These are phyloP conservation scores for Parnassius smintheus DNA, from an alignment of 2,888 invertebrate species.

Conservation along the genomic window DNA sequence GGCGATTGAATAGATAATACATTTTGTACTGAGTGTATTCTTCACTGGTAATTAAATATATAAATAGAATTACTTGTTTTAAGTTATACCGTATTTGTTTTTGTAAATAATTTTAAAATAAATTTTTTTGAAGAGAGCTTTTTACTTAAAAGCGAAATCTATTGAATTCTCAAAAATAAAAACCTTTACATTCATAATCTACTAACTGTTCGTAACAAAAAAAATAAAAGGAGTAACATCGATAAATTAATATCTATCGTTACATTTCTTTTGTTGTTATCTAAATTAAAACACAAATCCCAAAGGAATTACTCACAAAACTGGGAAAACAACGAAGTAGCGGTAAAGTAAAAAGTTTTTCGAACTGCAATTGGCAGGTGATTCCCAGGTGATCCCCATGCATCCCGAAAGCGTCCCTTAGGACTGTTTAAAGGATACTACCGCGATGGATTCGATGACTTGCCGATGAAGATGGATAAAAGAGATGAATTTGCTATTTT, in stretches of 20 bases:
- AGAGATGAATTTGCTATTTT: not conserved
- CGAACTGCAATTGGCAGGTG: conserved; percentile 62
- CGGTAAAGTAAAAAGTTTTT: conserved; percentile 61
- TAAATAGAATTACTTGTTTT: too few species aligned
- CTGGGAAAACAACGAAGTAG: conserved; percentile 48
- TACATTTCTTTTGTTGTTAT: not conserved
- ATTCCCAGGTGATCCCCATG: conserved; percentile 39
- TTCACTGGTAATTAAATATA: too few species aligned
- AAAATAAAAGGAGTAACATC: too few species aligned
- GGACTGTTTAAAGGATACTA: conserved; percentile 52
- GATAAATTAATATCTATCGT: not conserved
- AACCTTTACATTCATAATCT: too few species aligned
- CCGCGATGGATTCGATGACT: conserved; percentile 56
- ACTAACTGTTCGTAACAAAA: too few species aligned
- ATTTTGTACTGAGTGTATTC: too few species aligned
- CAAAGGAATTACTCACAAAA: conserved; percentile 4
- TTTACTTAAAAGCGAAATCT: too few species aligned
- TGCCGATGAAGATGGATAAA: conserved; percentile 37
- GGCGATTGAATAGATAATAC: too few species aligned
- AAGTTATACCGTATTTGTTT: too few species aligned
- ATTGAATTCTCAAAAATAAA: too few species aligned
- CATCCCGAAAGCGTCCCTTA: conserved; percentile 44
- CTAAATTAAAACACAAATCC: not conserved
- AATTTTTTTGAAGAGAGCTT: too few species aligned
- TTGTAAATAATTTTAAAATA: too few species aligned